Conservation (phyloP, 2,113 vertebrate species). For the Psilopogon haemacephalus region DNA sequence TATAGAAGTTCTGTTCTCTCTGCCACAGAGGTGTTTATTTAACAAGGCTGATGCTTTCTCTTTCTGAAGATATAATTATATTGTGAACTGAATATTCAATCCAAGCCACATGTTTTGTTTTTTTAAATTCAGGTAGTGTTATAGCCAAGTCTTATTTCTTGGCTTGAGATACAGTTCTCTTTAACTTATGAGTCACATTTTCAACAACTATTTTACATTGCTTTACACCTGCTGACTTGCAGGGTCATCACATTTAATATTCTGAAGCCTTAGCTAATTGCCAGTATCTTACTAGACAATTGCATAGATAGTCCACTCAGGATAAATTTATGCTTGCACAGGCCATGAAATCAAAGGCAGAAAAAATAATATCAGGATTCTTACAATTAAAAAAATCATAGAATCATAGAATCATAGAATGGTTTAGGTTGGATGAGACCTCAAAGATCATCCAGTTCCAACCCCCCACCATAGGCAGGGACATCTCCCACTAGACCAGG, state of each 20-base stretch:
- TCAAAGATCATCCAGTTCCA: too few species aligned
- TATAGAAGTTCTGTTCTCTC: background rate
- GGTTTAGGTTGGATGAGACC: too few species aligned
- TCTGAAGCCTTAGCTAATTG: slow-evolving; percentile 26
- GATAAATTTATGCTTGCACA: background rate
- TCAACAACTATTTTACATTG: background rate
- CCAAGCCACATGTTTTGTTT: background rate
- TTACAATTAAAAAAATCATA: background rate
- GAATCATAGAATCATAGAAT: too few species aligned
- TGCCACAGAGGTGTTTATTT: background rate
- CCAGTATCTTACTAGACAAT: background rate
- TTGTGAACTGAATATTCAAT: background rate
- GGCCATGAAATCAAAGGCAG: background rate
- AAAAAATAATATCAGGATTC: background rate
- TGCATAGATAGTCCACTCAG: background rate
- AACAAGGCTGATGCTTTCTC: background rate
- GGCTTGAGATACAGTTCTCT: background rate
- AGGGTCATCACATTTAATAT: background rate
- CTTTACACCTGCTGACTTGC: background rate
- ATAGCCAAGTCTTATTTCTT: background rate
- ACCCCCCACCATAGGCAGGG: too few species aligned
- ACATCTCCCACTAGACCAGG: too few species aligned
- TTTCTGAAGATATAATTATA: background rate
- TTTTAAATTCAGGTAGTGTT: background rate
- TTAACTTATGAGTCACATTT: background rate